Conservation (phyloP, 2,113 vertebrate genomes). For the Dromas ardeola region DNA sequence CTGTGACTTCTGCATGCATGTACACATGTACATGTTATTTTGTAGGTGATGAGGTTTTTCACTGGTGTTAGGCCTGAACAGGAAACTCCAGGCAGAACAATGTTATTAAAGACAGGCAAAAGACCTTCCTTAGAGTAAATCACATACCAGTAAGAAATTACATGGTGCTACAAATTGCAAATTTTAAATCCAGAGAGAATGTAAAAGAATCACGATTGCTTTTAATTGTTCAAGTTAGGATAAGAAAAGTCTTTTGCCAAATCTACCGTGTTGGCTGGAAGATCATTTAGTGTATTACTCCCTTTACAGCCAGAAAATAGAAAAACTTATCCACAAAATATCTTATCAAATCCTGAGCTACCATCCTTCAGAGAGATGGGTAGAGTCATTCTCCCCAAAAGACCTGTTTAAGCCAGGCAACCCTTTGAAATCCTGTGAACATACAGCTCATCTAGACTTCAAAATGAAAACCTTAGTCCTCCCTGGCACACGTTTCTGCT, state of each 20-base stretch:
- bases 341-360: background rate
- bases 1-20: background rate
- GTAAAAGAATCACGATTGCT: background rate
- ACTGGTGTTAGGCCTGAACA: background rate
- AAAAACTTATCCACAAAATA: background rate
- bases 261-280: background rate
- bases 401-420: background rate
- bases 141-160: background rate
- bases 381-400: background rate
- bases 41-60: background rate
- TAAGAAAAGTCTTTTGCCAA: background rate
- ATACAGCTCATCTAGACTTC: background rate
- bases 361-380: background rate
- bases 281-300: background rate
- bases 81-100: background rate
- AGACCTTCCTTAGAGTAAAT: background rate
- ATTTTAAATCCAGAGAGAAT: background rate
- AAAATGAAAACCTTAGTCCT: background rate
- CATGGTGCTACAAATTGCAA: background rate
- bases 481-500: background rate
- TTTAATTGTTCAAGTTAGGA: background rate
- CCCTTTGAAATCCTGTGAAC: background rate
- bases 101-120: background rate
- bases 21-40: accelerated
- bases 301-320: background rate